Evolutionary conservation across 2,888 invertebrate genomes (phyloP).

Genomic region (Stenotaenia linearis): DNA sequence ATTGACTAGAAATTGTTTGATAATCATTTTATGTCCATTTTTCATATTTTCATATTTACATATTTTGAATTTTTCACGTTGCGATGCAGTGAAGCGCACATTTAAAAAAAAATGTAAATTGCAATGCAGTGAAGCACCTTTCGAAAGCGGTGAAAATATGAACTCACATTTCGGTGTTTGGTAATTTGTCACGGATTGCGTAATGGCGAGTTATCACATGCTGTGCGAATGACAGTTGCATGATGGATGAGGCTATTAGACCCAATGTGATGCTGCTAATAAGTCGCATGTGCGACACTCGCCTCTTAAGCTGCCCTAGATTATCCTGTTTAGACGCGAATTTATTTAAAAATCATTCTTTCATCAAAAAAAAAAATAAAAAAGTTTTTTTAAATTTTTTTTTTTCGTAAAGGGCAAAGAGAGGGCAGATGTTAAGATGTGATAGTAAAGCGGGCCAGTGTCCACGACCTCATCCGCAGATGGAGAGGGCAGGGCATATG

Average conservation of each 20-base stretch:
- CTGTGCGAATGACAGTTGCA: not conserved
- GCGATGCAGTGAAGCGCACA: too few relatives aligned
- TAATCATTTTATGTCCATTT: too few relatives aligned
- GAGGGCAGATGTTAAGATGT: not conserved
- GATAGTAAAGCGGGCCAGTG: not conserved
- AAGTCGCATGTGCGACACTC: constrained; percentile 3
- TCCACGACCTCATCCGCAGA: not conserved
- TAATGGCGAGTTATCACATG: not conserved
- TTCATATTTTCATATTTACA: too few relatives aligned
- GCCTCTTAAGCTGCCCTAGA: not conserved
- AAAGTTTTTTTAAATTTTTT: not conserved
- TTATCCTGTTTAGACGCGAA: not conserved
- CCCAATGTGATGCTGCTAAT: not conserved
- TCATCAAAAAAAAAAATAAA: too few relatives aligned
- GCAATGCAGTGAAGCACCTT: too few relatives aligned
- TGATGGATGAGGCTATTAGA: constrained; percentile 15
- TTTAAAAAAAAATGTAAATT: too few relatives aligned
- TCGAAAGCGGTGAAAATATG: not conserved
- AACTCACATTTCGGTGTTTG: not conserved
- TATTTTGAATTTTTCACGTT: too few relatives aligned
- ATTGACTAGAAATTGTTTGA: too few relatives aligned
- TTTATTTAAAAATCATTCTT: not conserved
- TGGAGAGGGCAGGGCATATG: not conserved
- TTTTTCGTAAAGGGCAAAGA: not conserved
- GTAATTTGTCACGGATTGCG: not conserved